phyloP scores from a whole-genome alignment of 2,797 vertebrate genomes.

The Phylloscopus collybita region DNA sequence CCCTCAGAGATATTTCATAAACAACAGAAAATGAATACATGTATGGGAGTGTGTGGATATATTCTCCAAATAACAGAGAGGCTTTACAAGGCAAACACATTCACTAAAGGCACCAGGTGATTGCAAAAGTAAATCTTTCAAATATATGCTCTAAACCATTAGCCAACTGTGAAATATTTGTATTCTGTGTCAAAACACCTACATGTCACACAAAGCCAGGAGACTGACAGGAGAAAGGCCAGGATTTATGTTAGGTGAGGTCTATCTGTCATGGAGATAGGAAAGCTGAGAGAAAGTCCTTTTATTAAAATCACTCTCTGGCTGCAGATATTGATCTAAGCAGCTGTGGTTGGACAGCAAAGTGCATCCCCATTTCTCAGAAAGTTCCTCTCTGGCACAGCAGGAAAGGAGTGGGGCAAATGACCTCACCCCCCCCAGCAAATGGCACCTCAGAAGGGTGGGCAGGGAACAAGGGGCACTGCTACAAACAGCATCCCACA shows the following conservation, averaged over 20 bases:
- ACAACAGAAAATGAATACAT: conserved; percentile 10
- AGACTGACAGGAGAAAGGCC: conserved; percentile 64
- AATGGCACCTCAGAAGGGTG: not conserved
- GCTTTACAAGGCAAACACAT: not conserved
- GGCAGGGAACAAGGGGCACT: not conserved
- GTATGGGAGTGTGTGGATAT: not conserved
- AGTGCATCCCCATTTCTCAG: not conserved
- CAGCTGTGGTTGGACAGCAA: conserved; percentile 48
- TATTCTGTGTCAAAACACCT: conserved; percentile 61
- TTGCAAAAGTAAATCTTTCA: conserved; percentile 44
- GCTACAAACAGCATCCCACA: fast-evolving
- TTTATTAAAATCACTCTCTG: conserved; percentile 69
- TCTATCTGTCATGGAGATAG: conserved; percentile 71
- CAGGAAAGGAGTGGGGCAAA: not conserved
- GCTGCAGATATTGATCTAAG: conserved; percentile 68
- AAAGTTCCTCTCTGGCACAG: not conserved
- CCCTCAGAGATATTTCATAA: conserved; percentile 9
- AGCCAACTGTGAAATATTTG: conserved; percentile 52
- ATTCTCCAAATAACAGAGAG: conserved; percentile 10
- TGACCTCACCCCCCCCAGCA: not conserved
- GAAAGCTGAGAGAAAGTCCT: conserved; percentile 49
- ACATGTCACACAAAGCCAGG: conserved; percentile 45
- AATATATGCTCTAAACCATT: conserved; percentile 42
- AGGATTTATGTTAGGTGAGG: conserved; percentile 64
- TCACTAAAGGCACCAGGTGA: conserved; percentile 1